Evolutionary conservation across 2,888 invertebrate species (phyloP), one percentile per base, ranked within the genome.

Genomic region (Plebejus melissa): DNA sequence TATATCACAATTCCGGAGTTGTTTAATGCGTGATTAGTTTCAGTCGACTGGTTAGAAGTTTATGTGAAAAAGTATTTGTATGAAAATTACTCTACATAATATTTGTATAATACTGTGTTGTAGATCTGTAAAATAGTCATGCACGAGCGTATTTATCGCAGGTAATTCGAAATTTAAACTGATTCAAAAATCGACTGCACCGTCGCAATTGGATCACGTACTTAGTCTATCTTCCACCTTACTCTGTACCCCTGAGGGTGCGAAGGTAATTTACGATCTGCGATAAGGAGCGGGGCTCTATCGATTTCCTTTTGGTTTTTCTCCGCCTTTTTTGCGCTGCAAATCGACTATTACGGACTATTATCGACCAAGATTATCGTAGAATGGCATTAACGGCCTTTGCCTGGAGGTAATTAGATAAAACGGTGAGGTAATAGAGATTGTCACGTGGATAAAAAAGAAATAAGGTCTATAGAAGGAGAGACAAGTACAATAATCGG

Each of bases 151-250:
- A 58, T 22, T 58, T 58, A 22, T 58, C 58, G 54, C 54, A 54
- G 54, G 58, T 58, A 5, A 58, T 58, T 58, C 58, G n/a, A 58
- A 58, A 58, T 22, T 22, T 58, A 22, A 74, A 74, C 6, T 13
- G 16, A 60, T 38, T 22, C 57, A 46, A 41, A 78, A 88, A 88
- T 88, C 87, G 87, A 90, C 88, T 91, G 90, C 90, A 91, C 86
- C 88, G 41, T 90, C 85, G 89, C 91, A 91, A 93, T 93, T 93
- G 92, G 93, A 93, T 93, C 93, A 93, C 93, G 93, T 91, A 93
- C 90, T 85, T 86, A 87, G 89, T 91, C 90, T 90, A 86, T 87
- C 84, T 84, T 85, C 69, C 60, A 75, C 57, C 75, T 75, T 86
- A 87, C 84, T 90, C 90, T 90, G 90, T 91, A 90, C 83, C 88